phyloP scores from a whole-genome alignment of 2,113 vertebrate species.

The Nibea coibor region DNA sequence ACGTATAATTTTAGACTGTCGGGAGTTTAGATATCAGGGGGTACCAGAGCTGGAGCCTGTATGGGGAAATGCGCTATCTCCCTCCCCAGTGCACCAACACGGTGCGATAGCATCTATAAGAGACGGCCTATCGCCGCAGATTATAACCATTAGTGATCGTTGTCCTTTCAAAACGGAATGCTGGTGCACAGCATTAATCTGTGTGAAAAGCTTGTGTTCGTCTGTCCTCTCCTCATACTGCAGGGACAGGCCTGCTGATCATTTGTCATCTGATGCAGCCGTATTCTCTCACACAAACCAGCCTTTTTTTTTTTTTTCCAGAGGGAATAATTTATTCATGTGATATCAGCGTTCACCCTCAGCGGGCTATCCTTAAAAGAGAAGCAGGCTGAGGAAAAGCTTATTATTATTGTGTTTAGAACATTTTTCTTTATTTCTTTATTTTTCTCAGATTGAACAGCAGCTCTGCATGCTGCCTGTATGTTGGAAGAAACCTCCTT shows the following conservation, averaged over 20 bases:
- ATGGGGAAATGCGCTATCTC: conserved; percentile 68
- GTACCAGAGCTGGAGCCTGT: conserved; percentile 39
- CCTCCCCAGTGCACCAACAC: conserved; percentile 61
- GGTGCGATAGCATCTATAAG: conserved; percentile 71
- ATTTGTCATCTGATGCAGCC: conserved; percentile 58
- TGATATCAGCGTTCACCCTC: conserved; percentile 38
- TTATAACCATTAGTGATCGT: conserved; percentile 78
- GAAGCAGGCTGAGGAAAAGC: neutral
- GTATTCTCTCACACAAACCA: conserved; percentile 21
- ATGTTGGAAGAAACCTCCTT: neutral
- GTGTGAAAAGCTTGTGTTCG: conserved; percentile 36
- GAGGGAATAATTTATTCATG: conserved; percentile 44
- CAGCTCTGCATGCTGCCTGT: neutral
- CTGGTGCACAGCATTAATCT: conserved; percentile 67
- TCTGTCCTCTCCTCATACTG: conserved; percentile 39
- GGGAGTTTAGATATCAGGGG: conserved; percentile 47
- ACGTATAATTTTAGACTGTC: neutral
- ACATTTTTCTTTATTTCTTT: neutral
- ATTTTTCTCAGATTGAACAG: neutral
- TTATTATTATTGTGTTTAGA: neutral
- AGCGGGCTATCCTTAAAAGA: neutral
- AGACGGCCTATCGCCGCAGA: conserved; percentile 63
- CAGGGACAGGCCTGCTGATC: conserved; percentile 41
- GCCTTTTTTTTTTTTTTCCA: neutral
- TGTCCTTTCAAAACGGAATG: conserved; percentile 74